These are phyloP conservation scores for Darevskia mixta DNA, from an alignment of 2,797 vertebrate species.

Conservation along the genomic window DNA sequence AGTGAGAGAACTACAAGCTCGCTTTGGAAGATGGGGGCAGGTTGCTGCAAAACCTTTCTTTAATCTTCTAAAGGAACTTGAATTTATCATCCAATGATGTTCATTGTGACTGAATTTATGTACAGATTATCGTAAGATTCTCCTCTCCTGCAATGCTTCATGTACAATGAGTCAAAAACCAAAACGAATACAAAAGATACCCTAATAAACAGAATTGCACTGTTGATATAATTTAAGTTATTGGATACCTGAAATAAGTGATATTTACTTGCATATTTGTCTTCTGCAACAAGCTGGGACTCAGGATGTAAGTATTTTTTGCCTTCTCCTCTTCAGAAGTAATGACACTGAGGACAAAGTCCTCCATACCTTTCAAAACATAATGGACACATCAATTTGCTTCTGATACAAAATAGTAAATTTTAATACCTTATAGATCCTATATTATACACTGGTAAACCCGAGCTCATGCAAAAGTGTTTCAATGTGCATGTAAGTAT, in stretches of 20 bases:
- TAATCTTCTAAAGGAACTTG: background rate
- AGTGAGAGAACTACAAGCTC: background rate
- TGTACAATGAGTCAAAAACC: background rate
- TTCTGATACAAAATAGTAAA: background rate
- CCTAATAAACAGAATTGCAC: background rate
- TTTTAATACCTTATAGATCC: background rate
- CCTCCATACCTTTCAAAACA: constrained; percentile 82
- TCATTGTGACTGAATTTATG: background rate
- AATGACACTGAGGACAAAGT: constrained; percentile 85
- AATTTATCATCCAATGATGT: background rate
- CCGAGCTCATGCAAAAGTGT: background rate
- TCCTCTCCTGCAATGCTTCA: background rate
- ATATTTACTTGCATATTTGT: constrained; percentile 89
- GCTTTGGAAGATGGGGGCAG: background rate
- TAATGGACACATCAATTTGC: constrained; percentile 33
- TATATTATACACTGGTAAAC: background rate
- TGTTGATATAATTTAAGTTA: constrained; percentile 55
- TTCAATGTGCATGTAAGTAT: background rate
- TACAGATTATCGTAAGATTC: background rate
- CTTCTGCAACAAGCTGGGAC: constrained; percentile 83
- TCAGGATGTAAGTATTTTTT: constrained; percentile 88
- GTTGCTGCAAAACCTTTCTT: background rate
- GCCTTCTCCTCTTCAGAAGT: constrained; percentile 79
- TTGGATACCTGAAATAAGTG: constrained; percentile 70
- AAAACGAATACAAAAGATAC: background rate